Conservation (phyloP, 64 coral and sea anemone species). For the Anthopleura sola region DNA sequence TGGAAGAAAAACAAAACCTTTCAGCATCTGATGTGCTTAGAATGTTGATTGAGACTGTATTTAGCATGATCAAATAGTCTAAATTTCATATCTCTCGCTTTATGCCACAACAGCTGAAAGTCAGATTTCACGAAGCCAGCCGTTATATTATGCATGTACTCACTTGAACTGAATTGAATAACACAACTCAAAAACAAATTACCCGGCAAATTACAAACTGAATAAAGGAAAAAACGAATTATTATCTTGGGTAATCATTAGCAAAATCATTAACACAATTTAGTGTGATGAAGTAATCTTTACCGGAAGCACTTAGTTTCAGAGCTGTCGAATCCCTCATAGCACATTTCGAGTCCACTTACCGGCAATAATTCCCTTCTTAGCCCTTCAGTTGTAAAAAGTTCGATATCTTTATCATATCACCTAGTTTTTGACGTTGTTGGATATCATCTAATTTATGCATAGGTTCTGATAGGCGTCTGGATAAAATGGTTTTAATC, state of each 20-base stretch:
- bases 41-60: no score
- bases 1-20: no score
- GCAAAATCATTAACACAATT: background rate
- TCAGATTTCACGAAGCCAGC: no score
- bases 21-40: no score
- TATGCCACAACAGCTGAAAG: no score
- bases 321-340: background rate
- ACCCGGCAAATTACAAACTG: no score
- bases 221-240: no score
- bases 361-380: background rate
- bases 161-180: no score
- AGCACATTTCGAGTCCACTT: background rate
- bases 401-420: background rate
- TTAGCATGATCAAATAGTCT: no score
- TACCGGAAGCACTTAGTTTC: background rate
- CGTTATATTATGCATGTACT: no score
- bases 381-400: background rate
- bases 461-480: background rate
- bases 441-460: background rate
- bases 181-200: no score
- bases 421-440: background rate
- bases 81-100: no score
- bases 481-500: background rate
- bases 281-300: background rate
- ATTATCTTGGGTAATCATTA: background rate